Conservation (phyloP, 2,113 vertebrate genomes). For the Mola mola region DNA sequence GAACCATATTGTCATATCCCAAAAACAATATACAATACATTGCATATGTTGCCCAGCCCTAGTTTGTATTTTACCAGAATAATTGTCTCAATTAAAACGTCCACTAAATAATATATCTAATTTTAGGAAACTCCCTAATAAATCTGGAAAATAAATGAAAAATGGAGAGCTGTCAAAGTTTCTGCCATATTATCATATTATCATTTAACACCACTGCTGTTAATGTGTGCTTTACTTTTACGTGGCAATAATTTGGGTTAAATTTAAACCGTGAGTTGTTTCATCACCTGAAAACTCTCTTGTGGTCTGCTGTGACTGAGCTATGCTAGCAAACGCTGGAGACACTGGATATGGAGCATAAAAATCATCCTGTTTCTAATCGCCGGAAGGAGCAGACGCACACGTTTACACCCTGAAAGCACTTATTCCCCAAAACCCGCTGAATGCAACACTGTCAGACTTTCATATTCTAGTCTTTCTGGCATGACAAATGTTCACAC, state of each 20-base stretch:
- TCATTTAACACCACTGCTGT: neutral
- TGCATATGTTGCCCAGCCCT: too few relatives aligned
- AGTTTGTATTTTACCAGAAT: too few relatives aligned
- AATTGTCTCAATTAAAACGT: too few relatives aligned
- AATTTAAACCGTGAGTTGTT: constrained; percentile 14
- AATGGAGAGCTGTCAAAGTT: too few relatives aligned
- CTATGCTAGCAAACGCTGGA: constrained; percentile 33
- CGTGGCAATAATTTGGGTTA: constrained; percentile 17
- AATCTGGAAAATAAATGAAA: too few relatives aligned
- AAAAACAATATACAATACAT: too few relatives aligned
- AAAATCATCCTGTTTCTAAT: constrained; percentile 55
- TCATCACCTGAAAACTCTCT: constrained; percentile 23
- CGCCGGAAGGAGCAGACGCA: constrained; percentile 4
- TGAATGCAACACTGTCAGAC: neutral
- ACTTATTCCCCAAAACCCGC: constrained; percentile 25
- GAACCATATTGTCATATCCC: too few relatives aligned
- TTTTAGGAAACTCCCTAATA: too few relatives aligned
- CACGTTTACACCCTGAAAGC: constrained; percentile 18
- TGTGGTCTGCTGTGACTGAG: constrained; percentile 28
- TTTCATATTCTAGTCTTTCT: constrained; percentile 36
- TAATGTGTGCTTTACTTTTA: constrained; percentile 10
- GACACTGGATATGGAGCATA: constrained; percentile 16
- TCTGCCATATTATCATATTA: too few relatives aligned
- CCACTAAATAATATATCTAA: too few relatives aligned
- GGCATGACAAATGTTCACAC: constrained; percentile 20